Evolutionary conservation across 2,888 invertebrate species (phyloP).

Genomic region (Drosophila robusta): DNA sequence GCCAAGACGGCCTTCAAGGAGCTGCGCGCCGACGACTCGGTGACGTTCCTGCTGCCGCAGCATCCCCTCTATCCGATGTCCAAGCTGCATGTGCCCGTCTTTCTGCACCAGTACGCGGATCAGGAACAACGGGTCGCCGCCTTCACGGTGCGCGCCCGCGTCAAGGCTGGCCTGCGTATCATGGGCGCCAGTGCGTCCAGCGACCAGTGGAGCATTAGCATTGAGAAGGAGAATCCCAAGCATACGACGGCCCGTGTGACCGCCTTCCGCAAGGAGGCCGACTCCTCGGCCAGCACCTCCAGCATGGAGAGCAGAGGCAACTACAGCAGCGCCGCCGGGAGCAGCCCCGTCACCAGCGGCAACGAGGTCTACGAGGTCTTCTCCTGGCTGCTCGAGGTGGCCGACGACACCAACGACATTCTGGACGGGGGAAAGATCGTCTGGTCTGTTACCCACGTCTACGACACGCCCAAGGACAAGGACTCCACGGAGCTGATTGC

Average conservation of each 20-base stretch:
- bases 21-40: constrained; percentile 92
- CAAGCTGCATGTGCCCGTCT: constrained; percentile 95
- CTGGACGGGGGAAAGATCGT: constrained; percentile 94
- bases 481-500: constrained; percentile 78
- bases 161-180: constrained; percentile 94
- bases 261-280: constrained; percentile 89
- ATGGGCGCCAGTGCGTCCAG: constrained; percentile 92
- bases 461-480: constrained; percentile 86
- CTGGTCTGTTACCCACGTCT: constrained; percentile 92
- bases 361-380: constrained; percentile 91
- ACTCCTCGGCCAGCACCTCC: constrained; percentile 57
- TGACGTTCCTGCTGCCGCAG: constrained; percentile 94
- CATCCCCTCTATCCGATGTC: constrained; percentile 95
- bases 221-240: constrained; percentile 92
- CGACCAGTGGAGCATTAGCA: constrained; percentile 94
- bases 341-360: constrained; percentile 60
- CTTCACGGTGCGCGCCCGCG: constrained; percentile 95
- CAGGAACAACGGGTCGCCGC: constrained; percentile 90
- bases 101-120: constrained; percentile 90
- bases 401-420: constrained; percentile 91
- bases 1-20: constrained; percentile 94
- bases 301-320: constrained; percentile 50
- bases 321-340: constrained; percentile 14
- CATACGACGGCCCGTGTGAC: constrained; percentile 96
- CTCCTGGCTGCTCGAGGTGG: constrained; percentile 95